These are phyloP conservation scores for Symphodus melops DNA, from an alignment of 2,113 vertebrate genomes.

Conservation along the genomic window DNA sequence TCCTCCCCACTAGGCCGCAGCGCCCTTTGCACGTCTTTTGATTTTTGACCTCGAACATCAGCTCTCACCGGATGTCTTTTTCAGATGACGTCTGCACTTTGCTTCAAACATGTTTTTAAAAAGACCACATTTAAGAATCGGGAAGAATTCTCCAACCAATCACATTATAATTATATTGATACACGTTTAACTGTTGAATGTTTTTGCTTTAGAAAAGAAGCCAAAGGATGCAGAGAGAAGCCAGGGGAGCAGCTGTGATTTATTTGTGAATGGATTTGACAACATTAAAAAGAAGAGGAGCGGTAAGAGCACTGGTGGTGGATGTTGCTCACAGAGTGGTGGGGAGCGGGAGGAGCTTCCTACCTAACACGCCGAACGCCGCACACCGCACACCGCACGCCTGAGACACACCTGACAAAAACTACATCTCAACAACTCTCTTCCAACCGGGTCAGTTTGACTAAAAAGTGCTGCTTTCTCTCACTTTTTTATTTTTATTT, in stretches of 20 bases:
- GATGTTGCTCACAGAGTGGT: conserved; percentile 16
- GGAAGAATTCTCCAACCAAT: too few relatives aligned
- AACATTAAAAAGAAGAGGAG: conserved; percentile 59
- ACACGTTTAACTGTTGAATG: background rate
- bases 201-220: background rate
- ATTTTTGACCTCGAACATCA: too few relatives aligned
- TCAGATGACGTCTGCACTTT: too few relatives aligned
- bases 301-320: conserved; percentile 75
- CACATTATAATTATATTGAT: too few relatives aligned
- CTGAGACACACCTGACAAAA: background rate
- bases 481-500: background rate
- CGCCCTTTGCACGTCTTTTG: too few relatives aligned
- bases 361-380: too few relatives aligned
- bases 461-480: conserved; percentile 37
- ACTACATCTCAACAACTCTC: conserved; percentile 6
- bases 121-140: too few relatives aligned
- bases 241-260: conserved; percentile 63
- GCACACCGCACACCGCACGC: too few relatives aligned
- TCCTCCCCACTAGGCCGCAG: too few relatives aligned
- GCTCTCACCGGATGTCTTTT: too few relatives aligned
- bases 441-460: background rate
- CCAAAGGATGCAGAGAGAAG: conserved; percentile 2
- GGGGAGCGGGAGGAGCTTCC: background rate
- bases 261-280: conserved; percentile 67
- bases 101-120: too few relatives aligned